Evolutionary conservation across 1,140 invertebrate genomes (phyloP), one percentile per base, ranked within the genome.

Genomic region (Paraescarpia echinospica): DNA sequence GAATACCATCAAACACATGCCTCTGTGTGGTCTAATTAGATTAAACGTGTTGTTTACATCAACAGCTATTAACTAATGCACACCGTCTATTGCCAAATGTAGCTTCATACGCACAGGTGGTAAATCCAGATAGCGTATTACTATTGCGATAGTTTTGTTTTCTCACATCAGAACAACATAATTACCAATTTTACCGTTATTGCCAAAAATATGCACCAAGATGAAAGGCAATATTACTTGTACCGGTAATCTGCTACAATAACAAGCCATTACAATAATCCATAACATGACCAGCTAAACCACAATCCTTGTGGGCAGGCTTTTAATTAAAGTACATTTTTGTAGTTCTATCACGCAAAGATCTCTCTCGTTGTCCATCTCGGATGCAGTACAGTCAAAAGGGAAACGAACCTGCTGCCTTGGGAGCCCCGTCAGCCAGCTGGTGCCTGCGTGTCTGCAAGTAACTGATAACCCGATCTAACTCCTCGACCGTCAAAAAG

Each of bases 401-500:
- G 22, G 8, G 59, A 77, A 77, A 77, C 59, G 2, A 77, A 77
- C 59, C 59, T 77, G 59, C 12, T 27, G 59, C 59, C 59, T 77
- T 77, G 8, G 22, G 59, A 2, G 27, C 27, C 18, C 59, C 59
- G 0, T 77, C 59, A 2, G 22, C 91, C 90, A 95, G 34, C 91
- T 94, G 96, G 93, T 98, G 97, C 77, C 97, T 96, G 93, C 97
- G 97, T 92, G 98, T 97, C 96, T 97, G 96, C n/a, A 98, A 96
- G 95, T 98, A 98, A 90, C 97, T 97, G 31, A 98, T 97, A 18
- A 98, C 96, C 94, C 97, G 97, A 93, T 98, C 98, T 93, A 98
- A 98, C 94, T 99, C 98, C 14, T 97, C 94, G 0, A 97, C 97
- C 0, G 98, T 98, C 14, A 98, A 95, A n/a, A 97, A 97, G 51